Base-by-base conservation (phyloP, 2,888 invertebrate genomes). In the Drosophila conformis region DNA sequence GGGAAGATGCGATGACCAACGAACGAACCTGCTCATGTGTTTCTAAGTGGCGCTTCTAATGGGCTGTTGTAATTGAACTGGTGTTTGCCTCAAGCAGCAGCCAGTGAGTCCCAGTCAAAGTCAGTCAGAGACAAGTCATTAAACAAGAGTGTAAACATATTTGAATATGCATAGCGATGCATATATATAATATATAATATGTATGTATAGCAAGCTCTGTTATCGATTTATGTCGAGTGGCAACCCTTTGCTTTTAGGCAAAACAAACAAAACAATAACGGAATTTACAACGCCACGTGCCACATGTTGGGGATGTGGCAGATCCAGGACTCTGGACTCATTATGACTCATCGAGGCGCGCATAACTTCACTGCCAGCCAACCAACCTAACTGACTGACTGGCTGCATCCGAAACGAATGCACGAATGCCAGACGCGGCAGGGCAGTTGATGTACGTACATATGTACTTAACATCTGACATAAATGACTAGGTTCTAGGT, bases 381-480 rank as follows among this genome's bases (percentile, higher is more conserved):
- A n/a, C 27, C 54, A 27, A 25, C 29, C 42, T 54, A 67, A 35
- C 68, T 46, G 59, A 63, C 67, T 25, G 46, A 46, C 46, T 46
- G 25, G 25, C 46, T 46, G 46, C 46, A 46, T 46, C 46, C 46
- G 8, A 46, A 46, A 62, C 67, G 69, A 67, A 59, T 64, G 68
- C 72, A 78, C 77, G 70, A 75, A 65, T 65, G 59, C 59, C 66
- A 58, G 63, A 58, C 10, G 33, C 65, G 35, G 35, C 53, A 15
- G 15, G 21, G 8, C 46, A 58, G 48, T 76, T 58, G 62, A 54
- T 63, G 72, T 57, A 48, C 35, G 68, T 59, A 48, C 35, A 46
- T 46, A 46, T 46, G 60, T 78, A 86, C 83, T 86, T 88, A 86
- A 86, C 87, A 86, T 83, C 70, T 83, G 83, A 81, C 87, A 86